Base-by-base conservation (phyloP, 2,113 vertebrate genomes). In the Hydrochoerus hydrochaeris region DNA sequence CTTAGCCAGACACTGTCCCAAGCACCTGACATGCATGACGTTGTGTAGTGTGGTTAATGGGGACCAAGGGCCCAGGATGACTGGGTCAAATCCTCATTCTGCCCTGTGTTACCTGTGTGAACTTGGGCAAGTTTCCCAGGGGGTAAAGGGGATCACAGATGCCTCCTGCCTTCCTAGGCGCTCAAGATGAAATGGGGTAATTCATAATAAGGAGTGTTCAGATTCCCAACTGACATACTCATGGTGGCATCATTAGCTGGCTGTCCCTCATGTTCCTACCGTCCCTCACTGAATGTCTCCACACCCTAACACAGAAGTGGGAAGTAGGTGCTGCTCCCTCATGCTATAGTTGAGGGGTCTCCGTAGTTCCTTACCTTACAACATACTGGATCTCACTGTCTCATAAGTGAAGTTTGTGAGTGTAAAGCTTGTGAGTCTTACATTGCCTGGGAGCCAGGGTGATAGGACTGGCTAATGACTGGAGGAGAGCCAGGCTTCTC, bases 341-440 rank as follows among this genome's bases (percentile, higher is more conserved):
- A 0, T 9, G 1, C 32, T 30, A 30, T 0, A 65, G 35, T 24
- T 0, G 0, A 71, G 82, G 38, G 19, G 1, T 46, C 58, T 35
- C 82, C 63, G 35, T 7, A 17, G 4, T 49, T 54, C 19, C 20
- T 28, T 7, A 38, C 52, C 49, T 88, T 32, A 17, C n/a, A n/a
- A 38, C 78, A 20, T 13, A 41, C 71, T 49, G 57, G 32, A n/a
- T 46, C 71, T 85, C 13, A 26, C 52, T 90, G 58, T 35, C 54
- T 97, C 57, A 41, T 71, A 81, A 84, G 62, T 46, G 35, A 82
- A 85, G 38, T 57, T 81, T 62, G 20, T 38, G 38, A 58, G 3
- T 73, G 69, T 69, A 54, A 84, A 80, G 26, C 32, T 58, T 13
- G 28, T 58, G 91, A 77, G 49, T 41, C 26, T 6, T n/a, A 28